A percentile compares a stretch with the other conserved stretches of the same genome.
phyloP scores from a whole-genome alignment of 2,113 vertebrate species.

The Gymnocephalus cernua region DNA sequence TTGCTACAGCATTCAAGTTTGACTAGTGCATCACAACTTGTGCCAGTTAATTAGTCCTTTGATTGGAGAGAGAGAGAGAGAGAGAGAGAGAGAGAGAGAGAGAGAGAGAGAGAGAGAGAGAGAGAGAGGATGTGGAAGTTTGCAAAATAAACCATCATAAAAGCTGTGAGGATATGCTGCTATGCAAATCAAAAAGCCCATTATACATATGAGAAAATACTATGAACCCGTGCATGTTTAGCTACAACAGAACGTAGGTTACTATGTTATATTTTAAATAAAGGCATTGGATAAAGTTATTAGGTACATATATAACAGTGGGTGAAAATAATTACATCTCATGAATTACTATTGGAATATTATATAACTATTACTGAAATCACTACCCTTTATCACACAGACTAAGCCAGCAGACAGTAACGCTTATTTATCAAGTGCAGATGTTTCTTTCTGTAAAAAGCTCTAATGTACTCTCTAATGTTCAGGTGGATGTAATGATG shows the following conservation, averaged over 20 bases:
- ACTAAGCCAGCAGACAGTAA: not conserved
- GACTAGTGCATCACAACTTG: constrained; percentile 19
- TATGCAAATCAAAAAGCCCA: not conserved
- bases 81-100: not conserved
- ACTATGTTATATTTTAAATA: not conserved
- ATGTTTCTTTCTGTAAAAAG: not conserved
- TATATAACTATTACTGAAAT: not conserved
- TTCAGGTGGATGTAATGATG: not conserved
- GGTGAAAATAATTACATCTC: no score
- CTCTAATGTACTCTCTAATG: not conserved
- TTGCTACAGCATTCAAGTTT: not conserved
- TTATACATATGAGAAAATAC: not conserved
- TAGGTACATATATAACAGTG: no score
- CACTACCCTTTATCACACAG: not conserved
- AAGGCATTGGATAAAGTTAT: no score
- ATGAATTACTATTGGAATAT: not conserved
- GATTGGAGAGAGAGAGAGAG: not conserved
- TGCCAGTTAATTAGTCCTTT: constrained; percentile 12
- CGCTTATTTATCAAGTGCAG: not conserved
- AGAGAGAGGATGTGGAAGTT: not conserved
- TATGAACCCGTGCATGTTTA: not conserved
- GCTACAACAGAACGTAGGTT: not conserved
- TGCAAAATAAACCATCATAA: not conserved
- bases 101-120: not conserved
- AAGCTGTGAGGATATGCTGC: not conserved